A percentile compares a stretch with the other conserved stretches of the same genome.
phyloP scores from a whole-genome alignment of 1,140 invertebrate genomes.

The Meteorus sp. region DNA sequence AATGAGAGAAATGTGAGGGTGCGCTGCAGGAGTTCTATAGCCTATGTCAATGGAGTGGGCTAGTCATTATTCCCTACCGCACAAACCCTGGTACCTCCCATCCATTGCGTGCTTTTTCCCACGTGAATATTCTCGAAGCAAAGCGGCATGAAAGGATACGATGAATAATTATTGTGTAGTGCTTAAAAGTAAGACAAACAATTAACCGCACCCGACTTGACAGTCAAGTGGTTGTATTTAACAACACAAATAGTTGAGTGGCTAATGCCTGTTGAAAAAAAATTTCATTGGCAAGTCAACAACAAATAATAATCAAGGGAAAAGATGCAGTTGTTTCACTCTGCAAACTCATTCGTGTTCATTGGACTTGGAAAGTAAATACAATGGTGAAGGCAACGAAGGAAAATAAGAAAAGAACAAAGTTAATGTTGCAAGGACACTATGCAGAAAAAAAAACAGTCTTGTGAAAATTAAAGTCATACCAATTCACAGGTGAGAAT shows the following conservation, averaged over 20 bases:
- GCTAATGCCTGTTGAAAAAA: conserved; percentile 9
- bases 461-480: background rate
- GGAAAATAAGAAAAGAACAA: background rate
- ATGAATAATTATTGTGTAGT: conserved; percentile 55
- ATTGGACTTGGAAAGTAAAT: no score
- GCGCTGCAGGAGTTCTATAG: background rate
- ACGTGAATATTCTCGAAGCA: no score
- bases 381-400: background rate
- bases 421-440: background rate
- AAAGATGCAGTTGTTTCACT: no score
- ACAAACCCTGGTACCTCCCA: background rate
- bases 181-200: conserved; percentile 53
- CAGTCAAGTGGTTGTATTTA: conserved; percentile 51
- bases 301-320: conserved; percentile 4
- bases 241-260: conserved; percentile 38
- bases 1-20: conserved; percentile 26
- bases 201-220: conserved; percentile 47
- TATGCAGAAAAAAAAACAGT: background rate
- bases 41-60: conserved; percentile 21
- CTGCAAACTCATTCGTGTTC: no score
- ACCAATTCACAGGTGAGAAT: no score
- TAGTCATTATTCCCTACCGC: conserved; percentile 40
- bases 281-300: background rate
- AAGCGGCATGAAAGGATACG: conserved; percentile 44
- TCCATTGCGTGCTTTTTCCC: background rate